Evolutionary conservation across 2,888 invertebrate species (phyloP), one percentile per base, ranked within the genome.

Genomic region (Drosophila aldrichi): DNA sequence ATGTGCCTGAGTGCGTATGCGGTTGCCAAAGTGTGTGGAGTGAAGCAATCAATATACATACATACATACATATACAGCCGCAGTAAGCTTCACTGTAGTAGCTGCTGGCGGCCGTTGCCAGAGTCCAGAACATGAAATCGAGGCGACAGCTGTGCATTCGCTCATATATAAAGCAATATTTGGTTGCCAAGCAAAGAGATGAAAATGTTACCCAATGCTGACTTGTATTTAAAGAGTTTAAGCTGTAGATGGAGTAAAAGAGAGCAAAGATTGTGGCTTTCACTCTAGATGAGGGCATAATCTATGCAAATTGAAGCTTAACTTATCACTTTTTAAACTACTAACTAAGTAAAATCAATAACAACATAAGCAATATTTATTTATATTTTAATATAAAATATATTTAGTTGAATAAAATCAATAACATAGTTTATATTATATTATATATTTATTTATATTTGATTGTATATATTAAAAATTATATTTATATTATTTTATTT

Each of bases 1-100:
- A 75, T 77, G 46, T 62, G 70, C 70, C 71, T 56, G 59, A 67
- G 34, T 77, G 79, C 75, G 75, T 70, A 79, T 74, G 75, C 44
- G 61, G 69, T 68, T 63, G 46, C 18, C 38, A 44, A n/a, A 40
- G 16, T n/a, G 38, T 38, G 52, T 25, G 20, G 9, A 16, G 18
- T 10, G 20, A 25, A 34, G 36, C 34, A 46, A 36, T 44, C 34
- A 22, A 12, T 36, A n/a, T n/a, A n/a, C n/a, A n/a, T n/a, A n/a
- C n/a, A n/a, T n/a, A n/a, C n/a, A n/a, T n/a, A n/a, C n/a, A n/a
- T n/a, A n/a, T n/a, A 38, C 22, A 3, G 25, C 29, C 9, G 25
- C 32, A 10, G 25, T 41, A 9, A 9, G 40, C 20, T 10, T 10
- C 6, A 9, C 25, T 32, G 10, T 40, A 14, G 38, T 18, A 46